Conservation (phyloP, 2,113 vertebrate genomes). For the Hypanus sabinus region DNA sequence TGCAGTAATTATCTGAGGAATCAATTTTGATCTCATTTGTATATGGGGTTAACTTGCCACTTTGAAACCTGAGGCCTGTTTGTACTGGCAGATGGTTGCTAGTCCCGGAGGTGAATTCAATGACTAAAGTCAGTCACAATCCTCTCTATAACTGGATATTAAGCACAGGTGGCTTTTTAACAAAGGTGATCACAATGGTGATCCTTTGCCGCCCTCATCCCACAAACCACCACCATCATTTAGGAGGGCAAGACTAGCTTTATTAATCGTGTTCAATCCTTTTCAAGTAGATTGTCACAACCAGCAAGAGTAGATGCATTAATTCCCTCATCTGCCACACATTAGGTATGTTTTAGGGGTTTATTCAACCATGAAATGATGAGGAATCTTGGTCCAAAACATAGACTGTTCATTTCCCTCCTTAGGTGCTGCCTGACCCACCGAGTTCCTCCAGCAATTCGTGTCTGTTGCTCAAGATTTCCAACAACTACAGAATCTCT, state of each 20-base stretch:
- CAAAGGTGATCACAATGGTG: not conserved
- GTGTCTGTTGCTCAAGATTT: too few species aligned
- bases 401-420: too few species aligned
- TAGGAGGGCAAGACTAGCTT: not conserved
- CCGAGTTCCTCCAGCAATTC: too few species aligned
- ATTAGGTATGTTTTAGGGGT: not conserved
- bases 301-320: not conserved
- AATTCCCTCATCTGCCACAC: not conserved
- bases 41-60: constrained; percentile 7
- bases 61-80: not conserved
- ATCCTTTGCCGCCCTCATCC: not conserved
- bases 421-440: too few species aligned
- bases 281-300: not conserved
- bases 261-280: too few species aligned
- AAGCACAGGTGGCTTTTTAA: constrained; percentile 11
- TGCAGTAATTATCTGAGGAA: not conserved
- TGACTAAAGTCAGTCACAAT: not conserved
- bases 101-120: constrained; percentile 16
- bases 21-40: not conserved
- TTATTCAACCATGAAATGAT: too few species aligned
- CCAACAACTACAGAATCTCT: too few species aligned
- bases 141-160: not conserved
- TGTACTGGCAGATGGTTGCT: not conserved
- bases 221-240: not conserved
- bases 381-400: too few species aligned